Percentiles rank a stretch among this genome's conserved stretches.
Evolutionary conservation across 2,888 invertebrate species (phyloP).

Genomic region (Diloba caeruleocephala): DNA sequence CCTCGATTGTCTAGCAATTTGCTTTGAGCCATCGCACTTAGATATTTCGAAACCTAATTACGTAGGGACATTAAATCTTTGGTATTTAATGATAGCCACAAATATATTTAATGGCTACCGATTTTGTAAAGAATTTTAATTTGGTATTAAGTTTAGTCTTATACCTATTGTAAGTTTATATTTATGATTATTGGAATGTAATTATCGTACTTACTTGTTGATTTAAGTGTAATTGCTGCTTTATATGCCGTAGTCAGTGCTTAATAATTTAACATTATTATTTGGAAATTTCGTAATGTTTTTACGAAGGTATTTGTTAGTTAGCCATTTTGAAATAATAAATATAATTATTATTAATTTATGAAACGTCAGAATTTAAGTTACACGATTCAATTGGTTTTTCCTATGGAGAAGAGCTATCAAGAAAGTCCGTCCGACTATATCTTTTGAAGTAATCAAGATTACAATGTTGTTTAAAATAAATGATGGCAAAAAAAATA

Average conservation of each 20-base stretch:
- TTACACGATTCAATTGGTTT: too few relatives aligned
- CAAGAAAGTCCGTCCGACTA: too few relatives aligned
- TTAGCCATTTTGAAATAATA: too few relatives aligned
- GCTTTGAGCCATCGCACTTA: conserved; percentile 33
- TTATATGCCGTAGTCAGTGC: conserved; percentile 3
- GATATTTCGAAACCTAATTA: conserved; percentile 52
- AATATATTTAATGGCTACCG: conserved; percentile 40
- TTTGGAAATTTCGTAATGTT: conserved; percentile 1
- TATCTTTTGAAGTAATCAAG: too few relatives aligned
- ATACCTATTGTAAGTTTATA: conserved; percentile 29
- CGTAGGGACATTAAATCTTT: conserved; percentile 36
- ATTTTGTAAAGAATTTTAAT: conserved; percentile 38
- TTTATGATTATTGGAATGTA: conserved; percentile 32
- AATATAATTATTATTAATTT: too few relatives aligned
- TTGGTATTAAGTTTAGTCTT: conserved; percentile 39
- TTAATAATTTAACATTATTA: too few relatives aligned
- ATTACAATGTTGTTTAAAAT: too few relatives aligned
- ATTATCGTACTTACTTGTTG: conserved; percentile 15
- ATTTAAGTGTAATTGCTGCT: conserved; percentile 1
- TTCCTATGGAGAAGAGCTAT: too few relatives aligned
- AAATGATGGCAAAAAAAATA: too few relatives aligned
- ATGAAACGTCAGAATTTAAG: too few relatives aligned
- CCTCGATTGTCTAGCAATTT: conserved; percentile 63
- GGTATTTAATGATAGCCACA: conserved; percentile 39
- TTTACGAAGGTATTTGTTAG: too few relatives aligned